Conservation (phyloP, 1,140 invertebrate species). For the Gyrodactylus salaris region DNA sequence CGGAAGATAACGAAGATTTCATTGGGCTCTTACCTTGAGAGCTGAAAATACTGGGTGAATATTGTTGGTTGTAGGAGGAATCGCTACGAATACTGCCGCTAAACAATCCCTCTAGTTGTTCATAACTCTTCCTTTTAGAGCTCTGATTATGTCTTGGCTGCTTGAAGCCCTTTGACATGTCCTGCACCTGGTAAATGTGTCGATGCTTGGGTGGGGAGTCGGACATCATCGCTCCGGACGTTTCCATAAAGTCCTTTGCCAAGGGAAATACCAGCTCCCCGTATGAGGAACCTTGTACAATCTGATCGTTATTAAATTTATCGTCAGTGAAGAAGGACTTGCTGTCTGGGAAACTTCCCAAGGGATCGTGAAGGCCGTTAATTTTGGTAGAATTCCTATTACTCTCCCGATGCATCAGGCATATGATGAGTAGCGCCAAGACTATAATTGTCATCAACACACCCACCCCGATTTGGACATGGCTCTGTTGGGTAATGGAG, state of each 20-base stretch:
- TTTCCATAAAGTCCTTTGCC: not conserved
- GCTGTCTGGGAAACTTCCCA: not conserved
- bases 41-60: no score
- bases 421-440: not conserved
- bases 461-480: not conserved
- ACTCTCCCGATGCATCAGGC: not conserved
- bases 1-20: no score
- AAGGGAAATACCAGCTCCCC: not conserved
- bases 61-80: no score
- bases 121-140: no score
- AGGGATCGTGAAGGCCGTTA: not conserved
- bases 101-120: no score
- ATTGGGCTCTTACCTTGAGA: no score
- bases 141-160: no score
- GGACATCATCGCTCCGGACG: no score
- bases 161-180: no score
- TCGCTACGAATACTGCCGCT: no score
- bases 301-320: no score
- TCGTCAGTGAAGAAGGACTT: not conserved
- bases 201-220: not conserved
- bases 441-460: not conserved
- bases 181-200: not conserved
- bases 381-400: not conserved
- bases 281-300: not conserved
- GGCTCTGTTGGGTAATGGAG: not conserved